Evolutionary conservation across 2,888 invertebrate genomes (phyloP).

Genomic region (Pseudococcus longispinus): DNA sequence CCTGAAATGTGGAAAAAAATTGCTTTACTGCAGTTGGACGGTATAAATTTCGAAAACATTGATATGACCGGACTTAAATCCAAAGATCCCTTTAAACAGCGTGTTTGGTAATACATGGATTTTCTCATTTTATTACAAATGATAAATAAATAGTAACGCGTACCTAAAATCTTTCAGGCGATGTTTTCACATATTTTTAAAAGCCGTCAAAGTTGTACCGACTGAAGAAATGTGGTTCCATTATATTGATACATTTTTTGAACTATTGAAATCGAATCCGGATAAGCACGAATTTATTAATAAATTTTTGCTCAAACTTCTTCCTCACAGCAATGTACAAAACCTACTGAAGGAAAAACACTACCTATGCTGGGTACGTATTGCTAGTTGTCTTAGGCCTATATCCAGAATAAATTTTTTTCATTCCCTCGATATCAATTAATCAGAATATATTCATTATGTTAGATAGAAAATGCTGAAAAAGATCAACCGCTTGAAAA

Average conservation of each 20-base stretch:
- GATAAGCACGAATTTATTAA: constrained; percentile 46
- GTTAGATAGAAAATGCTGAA: constrained; percentile 39
- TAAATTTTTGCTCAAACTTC: constrained; percentile 37
- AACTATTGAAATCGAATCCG: constrained; percentile 36
- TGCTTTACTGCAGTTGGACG: constrained; percentile 28
- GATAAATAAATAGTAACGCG: background rate
- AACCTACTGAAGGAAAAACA: constrained; percentile 44
- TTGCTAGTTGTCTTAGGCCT: background rate
- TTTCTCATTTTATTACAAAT: background rate
- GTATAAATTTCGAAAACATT: constrained; percentile 41
- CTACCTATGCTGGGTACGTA: constrained; percentile 45
- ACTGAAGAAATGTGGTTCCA: constrained; percentile 46
- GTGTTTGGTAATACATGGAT: background rate
- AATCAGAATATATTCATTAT: background rate
- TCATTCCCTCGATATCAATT: background rate
- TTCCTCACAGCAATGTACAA: constrained; percentile 42
- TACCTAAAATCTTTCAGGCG: background rate
- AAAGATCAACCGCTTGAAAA: constrained; percentile 44
- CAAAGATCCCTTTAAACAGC: constrained; percentile 42
- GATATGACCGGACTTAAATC: constrained; percentile 41
- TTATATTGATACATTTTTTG: constrained; percentile 41
- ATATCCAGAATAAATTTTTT: background rate
- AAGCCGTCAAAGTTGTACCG: constrained; percentile 45
- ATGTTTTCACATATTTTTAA: constrained; percentile 44
- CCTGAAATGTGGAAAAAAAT: constrained; percentile 52